Evolutionary conservation across 1,140 invertebrate genomes (phyloP).

Genomic region (Mya arenaria): DNA sequence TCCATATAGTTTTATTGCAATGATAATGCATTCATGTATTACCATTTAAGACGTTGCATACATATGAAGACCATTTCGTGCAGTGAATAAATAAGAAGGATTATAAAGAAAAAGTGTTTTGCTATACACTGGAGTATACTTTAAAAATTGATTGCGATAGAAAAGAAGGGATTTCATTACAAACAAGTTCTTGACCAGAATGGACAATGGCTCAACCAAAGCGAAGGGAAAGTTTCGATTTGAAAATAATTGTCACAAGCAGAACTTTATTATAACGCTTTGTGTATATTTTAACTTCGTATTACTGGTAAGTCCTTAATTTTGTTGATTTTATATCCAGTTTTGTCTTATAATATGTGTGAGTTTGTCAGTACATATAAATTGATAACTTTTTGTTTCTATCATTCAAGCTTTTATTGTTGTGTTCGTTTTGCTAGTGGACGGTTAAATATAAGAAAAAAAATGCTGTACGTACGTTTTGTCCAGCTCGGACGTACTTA

Average conservation of each 20-base stretch:
- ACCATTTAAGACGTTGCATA: too few relatives aligned
- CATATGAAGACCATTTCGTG: too few relatives aligned
- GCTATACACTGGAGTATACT: too few relatives aligned
- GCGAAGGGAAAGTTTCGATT: not conserved
- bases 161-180: too few relatives aligned
- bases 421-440: not conserved
- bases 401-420: not conserved
- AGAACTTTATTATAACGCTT: slow-evolving; percentile 17
- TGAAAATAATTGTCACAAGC: slow-evolving; percentile 31
- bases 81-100: too few relatives aligned
- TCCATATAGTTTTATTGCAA: too few relatives aligned
- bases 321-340: not conserved
- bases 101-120: too few relatives aligned
- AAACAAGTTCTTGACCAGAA: too few relatives aligned
- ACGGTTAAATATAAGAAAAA: not conserved
- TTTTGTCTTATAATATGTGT: not conserved
- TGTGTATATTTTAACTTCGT: slow-evolving; percentile 38
- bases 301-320: slow-evolving; percentile 15
- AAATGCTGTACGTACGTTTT: not conserved
- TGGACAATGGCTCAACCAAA: too few relatives aligned
- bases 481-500: not conserved
- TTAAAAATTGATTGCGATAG: too few relatives aligned
- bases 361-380: not conserved
- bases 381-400: not conserved
- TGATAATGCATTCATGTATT: too few relatives aligned